A percentile compares a stretch with the other conserved stretches of the same genome.
phyloP scores from a whole-genome alignment of 37 sponge, comb jelly and placozoan genomes.

The Corticium candelabrum region DNA sequence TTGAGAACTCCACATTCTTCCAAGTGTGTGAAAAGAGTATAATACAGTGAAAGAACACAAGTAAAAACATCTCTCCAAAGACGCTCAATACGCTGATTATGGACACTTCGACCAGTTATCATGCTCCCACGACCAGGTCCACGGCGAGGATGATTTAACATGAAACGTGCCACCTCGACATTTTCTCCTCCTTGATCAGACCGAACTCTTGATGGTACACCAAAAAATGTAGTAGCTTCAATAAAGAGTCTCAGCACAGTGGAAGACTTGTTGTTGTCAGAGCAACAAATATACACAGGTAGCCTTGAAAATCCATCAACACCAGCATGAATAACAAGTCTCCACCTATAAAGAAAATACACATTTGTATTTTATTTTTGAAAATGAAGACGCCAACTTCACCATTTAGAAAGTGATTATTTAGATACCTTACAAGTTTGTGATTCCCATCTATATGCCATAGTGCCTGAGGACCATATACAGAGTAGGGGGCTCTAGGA shows the following conservation, averaged over 20 bases:
- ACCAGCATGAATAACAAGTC: conserved; percentile 39
- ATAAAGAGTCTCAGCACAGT: conserved; percentile 33
- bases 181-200: conserved; percentile 50
- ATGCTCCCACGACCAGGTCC: conserved; percentile 35
- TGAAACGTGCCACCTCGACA: conserved; percentile 21
- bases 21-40: conserved; percentile 15
- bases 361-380: too few species aligned
- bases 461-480: conserved; percentile 29
- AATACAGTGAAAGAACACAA: conserved; percentile 16
- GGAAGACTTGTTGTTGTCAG: conserved; percentile 25
- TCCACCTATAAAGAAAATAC: conserved; percentile 39
- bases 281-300: conserved; percentile 18
- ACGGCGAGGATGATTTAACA: conserved; percentile 33
- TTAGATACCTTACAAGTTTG: conserved; percentile 27
- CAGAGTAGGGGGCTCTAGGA: conserved; percentile 15
- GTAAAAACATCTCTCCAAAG: conserved; percentile 42
- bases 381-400: too few species aligned
- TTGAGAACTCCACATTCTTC: conserved; percentile 22
- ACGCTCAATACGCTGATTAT: conserved; percentile 49
- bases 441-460: conserved; percentile 56
- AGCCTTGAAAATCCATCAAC: conserved; percentile 48
- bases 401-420: too few species aligned
- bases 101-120: conserved; percentile 44
- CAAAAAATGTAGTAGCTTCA: conserved; percentile 21
- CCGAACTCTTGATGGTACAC: conserved; percentile 41